Evolutionary conservation across 1,140 invertebrate species (phyloP), one percentile per base, ranked within the genome.

Genomic region (Harlomillsia oculata): DNA sequence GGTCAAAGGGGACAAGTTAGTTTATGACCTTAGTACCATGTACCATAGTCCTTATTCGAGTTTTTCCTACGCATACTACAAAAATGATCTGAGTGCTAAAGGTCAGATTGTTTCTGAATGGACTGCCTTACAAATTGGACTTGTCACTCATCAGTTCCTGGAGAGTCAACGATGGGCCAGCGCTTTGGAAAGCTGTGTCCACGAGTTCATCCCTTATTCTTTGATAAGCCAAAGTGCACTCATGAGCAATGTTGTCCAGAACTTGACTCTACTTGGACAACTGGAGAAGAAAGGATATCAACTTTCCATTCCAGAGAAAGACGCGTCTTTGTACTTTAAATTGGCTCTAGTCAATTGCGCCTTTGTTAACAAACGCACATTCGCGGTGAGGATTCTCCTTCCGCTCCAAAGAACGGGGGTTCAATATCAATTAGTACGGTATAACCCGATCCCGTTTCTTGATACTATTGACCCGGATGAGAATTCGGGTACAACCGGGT

Each of bases 151-250:
- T 36, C 34, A 37, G 11, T 50, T 34, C 26, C 16, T 50, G 6
- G 48, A 50, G 18, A 50, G 32, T 26, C 16, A 50, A 29, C 18
- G 48, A 39, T 50, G 48, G 48, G 34, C 48, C 11, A 37, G 26
- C 28, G 48, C 48, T 2, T 30, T 50, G n/a, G n/a, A 23, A 25
- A 50, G 30, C 13, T 50, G 48, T 36, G 28, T n/a, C 25, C 11
- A 20, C 0, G 39, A 50, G 28, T 3, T 5, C 9, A 36, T 50
- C 11, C 48, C 48, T 3, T 39, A 50, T 23, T 26, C 30, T 3
- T 39, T 48, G 45, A 48, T 48, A n/a, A 30, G 34, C 39, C 32
- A 21, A 6, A 16, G 23, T 2, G 21, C 48, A 26, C 28, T 37
- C 5, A n/a, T n/a, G n/a, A n/a, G n/a, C n/a, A 36, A 36, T 29